These are phyloP conservation scores for Cheilosia impressa DNA, from an alignment of 2,888 invertebrate genomes.

Conservation along the genomic window DNA sequence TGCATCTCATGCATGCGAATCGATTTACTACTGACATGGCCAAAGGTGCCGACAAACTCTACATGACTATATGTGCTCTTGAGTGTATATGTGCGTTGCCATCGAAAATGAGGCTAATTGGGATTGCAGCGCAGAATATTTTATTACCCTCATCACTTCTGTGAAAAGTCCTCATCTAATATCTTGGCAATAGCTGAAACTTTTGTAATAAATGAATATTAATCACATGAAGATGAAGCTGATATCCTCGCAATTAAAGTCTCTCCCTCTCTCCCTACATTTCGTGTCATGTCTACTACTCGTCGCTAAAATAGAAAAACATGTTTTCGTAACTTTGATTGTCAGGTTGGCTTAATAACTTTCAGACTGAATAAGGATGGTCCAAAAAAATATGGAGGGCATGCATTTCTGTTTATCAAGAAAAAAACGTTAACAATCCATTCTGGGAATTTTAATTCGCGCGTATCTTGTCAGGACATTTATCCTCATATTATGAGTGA, in stretches of 20 bases:
- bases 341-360: constrained; percentile 1
- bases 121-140: constrained; percentile 25
- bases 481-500: constrained; percentile 45
- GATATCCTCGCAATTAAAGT: constrained; percentile 10
- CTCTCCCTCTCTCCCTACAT: too few species aligned
- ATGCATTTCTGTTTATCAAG: not conserved
- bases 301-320: not conserved
- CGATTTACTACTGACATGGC: constrained; percentile 5
- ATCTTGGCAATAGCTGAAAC: constrained; percentile 27
- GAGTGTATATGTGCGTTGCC: not conserved
- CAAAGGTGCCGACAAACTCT: not conserved
- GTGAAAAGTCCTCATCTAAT: constrained; percentile 22
- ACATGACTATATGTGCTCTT: too few species aligned
- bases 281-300: not conserved
- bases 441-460: constrained; percentile 60
- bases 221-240: constrained; percentile 20
- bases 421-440: constrained; percentile 46
- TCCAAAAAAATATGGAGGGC: not conserved
- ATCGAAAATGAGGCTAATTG: constrained; percentile 24
- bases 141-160: constrained; percentile 23
- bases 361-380: not conserved
- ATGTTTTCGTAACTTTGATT: not conserved
- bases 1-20: constrained; percentile 35
- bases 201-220: constrained; percentile 47
- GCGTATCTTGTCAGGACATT: constrained; percentile 59